A percentile compares a stretch with the other conserved stretches of the same genome.
Conservation (phyloP, 2,113 vertebrate species). For the Neolamprologus brichardi region DNA sequence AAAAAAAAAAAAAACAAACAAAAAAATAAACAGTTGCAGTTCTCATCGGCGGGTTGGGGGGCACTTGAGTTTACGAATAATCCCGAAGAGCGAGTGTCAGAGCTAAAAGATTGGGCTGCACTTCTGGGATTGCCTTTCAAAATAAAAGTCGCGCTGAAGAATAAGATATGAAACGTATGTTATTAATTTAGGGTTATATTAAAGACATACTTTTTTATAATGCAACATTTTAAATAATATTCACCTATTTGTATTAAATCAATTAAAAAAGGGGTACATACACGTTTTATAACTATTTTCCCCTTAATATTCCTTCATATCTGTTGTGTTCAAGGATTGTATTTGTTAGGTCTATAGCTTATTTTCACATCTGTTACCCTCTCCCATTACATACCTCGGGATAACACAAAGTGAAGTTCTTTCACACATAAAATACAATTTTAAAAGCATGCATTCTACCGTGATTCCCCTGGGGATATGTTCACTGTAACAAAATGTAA, state of each 20-base stretch:
- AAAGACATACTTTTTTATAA: neutral
- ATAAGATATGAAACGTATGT: neutral
- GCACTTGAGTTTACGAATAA: constrained; percentile 45
- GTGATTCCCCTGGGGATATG: neutral
- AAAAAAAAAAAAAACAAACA: rapidly evolving
- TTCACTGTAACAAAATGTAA: neutral
- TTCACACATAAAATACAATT: neutral
- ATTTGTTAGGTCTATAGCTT: neutral
- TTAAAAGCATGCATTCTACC: neutral
- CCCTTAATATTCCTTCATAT: neutral
- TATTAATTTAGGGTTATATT: neutral
- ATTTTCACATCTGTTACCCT: neutral
- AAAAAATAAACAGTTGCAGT: constrained; percentile 7
- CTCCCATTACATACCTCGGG: neutral
- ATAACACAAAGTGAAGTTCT: neutral
- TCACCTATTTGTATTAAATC: neutral
- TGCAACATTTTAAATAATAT: neutral
- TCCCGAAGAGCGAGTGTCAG: neutral
- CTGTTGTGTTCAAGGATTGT: neutral
- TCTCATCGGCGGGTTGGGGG: neutral
- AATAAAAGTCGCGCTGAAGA: neutral
- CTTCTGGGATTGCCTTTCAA: neutral
- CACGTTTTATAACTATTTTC: rapidly evolving
- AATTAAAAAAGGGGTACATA: neutral
- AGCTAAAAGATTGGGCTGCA: rapidly evolving